These are phyloP conservation scores for Papilio gigon DNA, from an alignment of 2,888 invertebrate species.

Conservation along the genomic window DNA sequence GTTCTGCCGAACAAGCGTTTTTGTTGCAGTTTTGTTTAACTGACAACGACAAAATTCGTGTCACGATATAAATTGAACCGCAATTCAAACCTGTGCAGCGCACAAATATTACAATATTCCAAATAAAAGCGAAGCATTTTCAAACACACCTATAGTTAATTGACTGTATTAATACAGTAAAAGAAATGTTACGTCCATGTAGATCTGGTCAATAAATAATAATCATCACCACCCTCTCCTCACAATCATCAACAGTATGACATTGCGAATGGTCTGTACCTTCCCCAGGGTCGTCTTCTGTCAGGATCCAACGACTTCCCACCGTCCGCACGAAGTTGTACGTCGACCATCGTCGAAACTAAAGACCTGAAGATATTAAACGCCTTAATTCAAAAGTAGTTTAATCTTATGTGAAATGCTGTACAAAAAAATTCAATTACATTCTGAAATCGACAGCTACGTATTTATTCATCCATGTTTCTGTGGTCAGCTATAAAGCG, in stretches of 20 bases:
- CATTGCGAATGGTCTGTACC: too few species aligned
- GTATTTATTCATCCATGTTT: slow-evolving; percentile 7
- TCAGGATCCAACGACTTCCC: too few species aligned
- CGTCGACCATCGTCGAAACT: too few species aligned
- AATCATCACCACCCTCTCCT: too few species aligned
- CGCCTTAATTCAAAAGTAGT: too few species aligned
- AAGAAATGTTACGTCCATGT: neutral
- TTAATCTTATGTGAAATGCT: neutral
- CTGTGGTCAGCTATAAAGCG: slow-evolving; percentile 7
- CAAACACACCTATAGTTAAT: slow-evolving; percentile 18
- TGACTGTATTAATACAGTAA: neutral
- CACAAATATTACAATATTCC: slow-evolving; percentile 44
- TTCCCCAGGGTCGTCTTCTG: too few species aligned
- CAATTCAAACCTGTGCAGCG: slow-evolving; percentile 45
- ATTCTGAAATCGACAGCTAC: neutral
- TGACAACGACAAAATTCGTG: slow-evolving; percentile 46
- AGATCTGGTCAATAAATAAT: neutral
- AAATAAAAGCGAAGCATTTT: slow-evolving; percentile 43
- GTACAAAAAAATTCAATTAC: neutral
- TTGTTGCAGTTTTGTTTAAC: slow-evolving; percentile 47
- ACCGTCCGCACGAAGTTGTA: too few species aligned
- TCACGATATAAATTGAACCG: slow-evolving; percentile 47
- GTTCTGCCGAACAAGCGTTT: slow-evolving; percentile 46
- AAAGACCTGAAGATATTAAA: too few species aligned
- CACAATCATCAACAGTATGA: too few species aligned